phyloP scores from a whole-genome alignment of 2,797 vertebrate genomes.

The Tadarida brasiliensis region DNA sequence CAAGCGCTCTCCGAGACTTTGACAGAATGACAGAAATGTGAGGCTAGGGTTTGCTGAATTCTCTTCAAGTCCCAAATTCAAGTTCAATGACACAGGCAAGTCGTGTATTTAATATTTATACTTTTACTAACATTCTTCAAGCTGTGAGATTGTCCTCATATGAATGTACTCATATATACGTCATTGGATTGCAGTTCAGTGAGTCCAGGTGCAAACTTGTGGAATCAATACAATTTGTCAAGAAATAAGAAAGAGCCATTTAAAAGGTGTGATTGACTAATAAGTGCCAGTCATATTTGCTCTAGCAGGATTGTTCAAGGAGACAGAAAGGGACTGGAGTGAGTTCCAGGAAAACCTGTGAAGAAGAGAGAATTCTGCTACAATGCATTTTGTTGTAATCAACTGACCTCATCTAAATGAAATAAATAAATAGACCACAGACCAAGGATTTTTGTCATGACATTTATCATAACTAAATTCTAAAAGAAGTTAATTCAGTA shows the following conservation, averaged over 20 bases:
- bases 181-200: neutral
- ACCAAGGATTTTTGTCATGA: neutral
- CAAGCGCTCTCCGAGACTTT: neutral
- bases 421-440: neutral
- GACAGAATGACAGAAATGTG: neutral
- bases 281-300: neutral
- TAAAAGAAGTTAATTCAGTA: conserved; percentile 9
- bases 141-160: neutral
- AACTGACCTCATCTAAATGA: neutral
- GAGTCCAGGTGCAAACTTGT: neutral
- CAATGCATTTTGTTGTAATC: neutral
- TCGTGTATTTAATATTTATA: neutral
- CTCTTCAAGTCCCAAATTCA: neutral
- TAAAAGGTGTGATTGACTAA: neutral
- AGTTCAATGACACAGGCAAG: neutral
- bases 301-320: neutral
- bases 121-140: neutral
- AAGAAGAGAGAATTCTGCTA: neutral
- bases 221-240: neutral
- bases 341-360: neutral
- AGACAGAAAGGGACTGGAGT: neutral
- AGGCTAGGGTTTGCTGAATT: neutral
- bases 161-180: neutral
- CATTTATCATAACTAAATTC: neutral
- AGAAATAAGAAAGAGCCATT: neutral